Base-by-base conservation (phyloP, 1,140 invertebrate species). In the Teleogryllus occipitalis region DNA sequence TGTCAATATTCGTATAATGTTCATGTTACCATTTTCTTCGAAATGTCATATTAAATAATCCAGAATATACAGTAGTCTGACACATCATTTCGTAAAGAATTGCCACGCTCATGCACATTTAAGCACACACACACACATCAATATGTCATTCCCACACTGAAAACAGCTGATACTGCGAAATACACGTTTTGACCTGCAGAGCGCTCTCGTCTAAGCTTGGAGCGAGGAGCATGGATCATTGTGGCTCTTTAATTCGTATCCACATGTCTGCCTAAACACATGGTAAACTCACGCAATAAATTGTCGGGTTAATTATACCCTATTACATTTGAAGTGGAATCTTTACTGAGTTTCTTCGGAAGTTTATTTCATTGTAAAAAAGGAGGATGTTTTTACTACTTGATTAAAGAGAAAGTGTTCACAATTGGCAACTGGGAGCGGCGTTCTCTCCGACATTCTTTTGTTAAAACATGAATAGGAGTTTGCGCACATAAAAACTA, bases 401-500 rank as follows among this genome's bases (percentile, higher is more conserved):
- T 65, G 54, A 65, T 65, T 14, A 65, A 65, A 65, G 54, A 65
- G 54, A 65, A 65, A 65, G 54, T 65, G 54, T 65, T 65, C 54
- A 65, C 54, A 65, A 65, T 65, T 65, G 54, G 54, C 18, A 7
- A 65, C 54, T 18, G 54, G 18, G 10, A 7, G 54, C 18, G 18
- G 54, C 54, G 54, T 65, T 65, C 54, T 14, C 54, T 65, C 54
- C 54, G 54, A 65, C 54, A 18, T 65, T 65, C 54, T 65, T 65
- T 65, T 65, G 54, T 65, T 65, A 65, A 65, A 65, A 65, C 54
- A 65, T 65, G 54, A 65, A 65, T 65, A 65, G 18, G 54, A 65
- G 54, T 65, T 65, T 65, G 54, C 54, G 54, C 54, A 10, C 54
- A 65, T 65, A 65, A 65, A 39, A 65, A 65, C 54, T 18, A 18